Conservation (phyloP, 2,888 invertebrate species). For the Leuctra nigra region DNA sequence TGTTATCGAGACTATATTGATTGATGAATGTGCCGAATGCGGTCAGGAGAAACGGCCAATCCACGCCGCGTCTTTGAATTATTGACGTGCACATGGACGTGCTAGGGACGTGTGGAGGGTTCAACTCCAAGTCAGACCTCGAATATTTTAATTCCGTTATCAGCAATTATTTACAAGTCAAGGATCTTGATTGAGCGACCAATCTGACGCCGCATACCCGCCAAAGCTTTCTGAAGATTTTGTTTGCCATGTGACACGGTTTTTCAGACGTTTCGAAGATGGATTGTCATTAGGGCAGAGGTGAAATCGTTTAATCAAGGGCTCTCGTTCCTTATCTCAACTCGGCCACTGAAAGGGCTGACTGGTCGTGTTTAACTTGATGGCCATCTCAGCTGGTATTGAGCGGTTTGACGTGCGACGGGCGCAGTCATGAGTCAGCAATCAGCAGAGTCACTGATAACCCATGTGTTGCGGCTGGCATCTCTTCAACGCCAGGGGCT, state of each 20-base stretch:
- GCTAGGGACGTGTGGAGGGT: no score
- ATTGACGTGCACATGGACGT: no score
- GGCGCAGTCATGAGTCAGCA: slow-evolving; percentile 12
- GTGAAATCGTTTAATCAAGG: slow-evolving; percentile 15
- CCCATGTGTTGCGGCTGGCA: slow-evolving; percentile 8
- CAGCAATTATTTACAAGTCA: no score
- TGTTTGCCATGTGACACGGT: background rate
- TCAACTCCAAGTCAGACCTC: no score
- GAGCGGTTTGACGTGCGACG: slow-evolving; percentile 4
- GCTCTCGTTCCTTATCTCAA: slow-evolving; percentile 7
- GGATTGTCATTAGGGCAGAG: slow-evolving; percentile 1
- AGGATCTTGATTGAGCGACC: no score
- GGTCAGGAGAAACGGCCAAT: no score
- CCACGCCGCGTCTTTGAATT: no score
- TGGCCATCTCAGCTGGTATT: slow-evolving; percentile 5
- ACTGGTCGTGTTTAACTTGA: slow-evolving; percentile 12
- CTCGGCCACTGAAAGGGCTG: slow-evolving; percentile 13
- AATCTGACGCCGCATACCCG: no score
- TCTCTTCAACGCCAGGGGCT: background rate
- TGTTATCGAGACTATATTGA: no score
- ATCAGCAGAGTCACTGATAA: slow-evolving; percentile 2
- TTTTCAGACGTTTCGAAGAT: slow-evolving; percentile 11
- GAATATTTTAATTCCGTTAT: no score
- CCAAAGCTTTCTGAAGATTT: no score
- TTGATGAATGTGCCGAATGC: no score